Evolutionary conservation across 92 coral and sea anemone species (phyloP).

Genomic region (Phenganax subtilis): DNA sequence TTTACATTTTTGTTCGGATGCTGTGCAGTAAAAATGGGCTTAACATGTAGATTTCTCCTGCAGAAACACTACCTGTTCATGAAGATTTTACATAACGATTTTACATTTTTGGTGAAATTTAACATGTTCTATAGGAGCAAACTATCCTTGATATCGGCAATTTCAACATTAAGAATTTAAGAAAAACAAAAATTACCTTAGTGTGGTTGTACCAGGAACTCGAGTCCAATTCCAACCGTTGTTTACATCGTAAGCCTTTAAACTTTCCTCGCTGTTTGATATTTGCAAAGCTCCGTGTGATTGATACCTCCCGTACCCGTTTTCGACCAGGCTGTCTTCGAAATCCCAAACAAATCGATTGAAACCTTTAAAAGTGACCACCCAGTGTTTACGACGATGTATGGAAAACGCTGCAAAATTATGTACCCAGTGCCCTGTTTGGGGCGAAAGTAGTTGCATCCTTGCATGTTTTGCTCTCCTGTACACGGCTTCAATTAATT

Average conservation of each 20-base stretch:
- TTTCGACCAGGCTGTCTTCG: slow-evolving; percentile 43
- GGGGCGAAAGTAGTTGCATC: slow-evolving; percentile 30
- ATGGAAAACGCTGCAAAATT: slow-evolving; percentile 59
- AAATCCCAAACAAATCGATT: slow-evolving; percentile 58
- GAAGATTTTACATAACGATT: too few species aligned
- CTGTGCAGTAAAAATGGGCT: too few species aligned
- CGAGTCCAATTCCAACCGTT: slow-evolving; percentile 74
- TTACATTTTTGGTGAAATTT: too few species aligned
- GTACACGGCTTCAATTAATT: slow-evolving; percentile 16
- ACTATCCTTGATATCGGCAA: too few species aligned
- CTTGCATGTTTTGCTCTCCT: slow-evolving; percentile 2
- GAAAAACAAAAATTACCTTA: slow-evolving; percentile 18
- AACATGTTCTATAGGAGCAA: too few species aligned
- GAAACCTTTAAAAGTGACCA: slow-evolving; percentile 63
- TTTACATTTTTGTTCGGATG: too few species aligned
- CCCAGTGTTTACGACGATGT: slow-evolving; percentile 67
- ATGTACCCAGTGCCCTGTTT: slow-evolving; percentile 59
- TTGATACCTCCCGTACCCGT: slow-evolving; percentile 51
- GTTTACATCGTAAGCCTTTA: slow-evolving; percentile 51
- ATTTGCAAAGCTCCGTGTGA: slow-evolving; percentile 66
- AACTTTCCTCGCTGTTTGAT: slow-evolving; percentile 56
- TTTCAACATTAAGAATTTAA: too few species aligned
- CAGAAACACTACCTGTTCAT: too few species aligned
- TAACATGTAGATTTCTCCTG: too few species aligned
- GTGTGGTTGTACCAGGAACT: slow-evolving; percentile 66